phyloP scores from a whole-genome alignment of 2,888 invertebrate genomes.

The Xestia c-nigrum region DNA sequence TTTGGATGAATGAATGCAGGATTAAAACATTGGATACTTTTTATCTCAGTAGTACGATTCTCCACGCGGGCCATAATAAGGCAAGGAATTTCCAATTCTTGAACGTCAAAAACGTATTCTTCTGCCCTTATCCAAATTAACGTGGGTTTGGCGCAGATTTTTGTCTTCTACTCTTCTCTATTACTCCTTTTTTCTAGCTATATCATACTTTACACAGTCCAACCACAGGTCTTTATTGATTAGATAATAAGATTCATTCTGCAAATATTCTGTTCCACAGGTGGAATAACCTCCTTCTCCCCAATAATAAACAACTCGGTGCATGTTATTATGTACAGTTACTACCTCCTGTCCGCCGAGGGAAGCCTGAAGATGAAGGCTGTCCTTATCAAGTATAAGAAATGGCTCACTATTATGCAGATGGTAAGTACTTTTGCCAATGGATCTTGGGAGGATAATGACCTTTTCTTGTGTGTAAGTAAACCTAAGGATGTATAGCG shows the following conservation, averaged over 20 bases:
- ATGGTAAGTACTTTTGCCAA: slow-evolving; percentile 88
- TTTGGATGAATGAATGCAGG: neutral
- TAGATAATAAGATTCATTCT: neutral
- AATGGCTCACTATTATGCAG: slow-evolving; percentile 91
- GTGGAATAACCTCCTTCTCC: slow-evolving; percentile 92
- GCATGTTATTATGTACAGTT: slow-evolving; percentile 94
- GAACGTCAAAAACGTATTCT: neutral
- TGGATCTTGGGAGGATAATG: neutral
- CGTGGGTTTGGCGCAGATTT: too few relatives aligned
- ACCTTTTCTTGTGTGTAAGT: neutral
- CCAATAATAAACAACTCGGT: slow-evolving; percentile 92
- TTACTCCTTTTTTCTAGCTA: neutral
- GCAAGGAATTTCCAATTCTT: neutral
- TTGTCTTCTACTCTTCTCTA: neutral
- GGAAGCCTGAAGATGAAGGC: slow-evolving; percentile 91
- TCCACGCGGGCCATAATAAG: neutral
- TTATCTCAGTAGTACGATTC: neutral
- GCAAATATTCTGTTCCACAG: slow-evolving; percentile 80
- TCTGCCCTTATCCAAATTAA: neutral
- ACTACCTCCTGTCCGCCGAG: slow-evolving; percentile 92
- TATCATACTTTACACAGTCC: neutral
- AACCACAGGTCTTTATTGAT: neutral
- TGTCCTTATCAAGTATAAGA: slow-evolving; percentile 91
- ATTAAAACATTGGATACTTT: neutral
- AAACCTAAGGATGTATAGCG: neutral